phyloP scores from a whole-genome alignment of 2,113 vertebrate genomes.

The Zosterops hypoxanthus region DNA sequence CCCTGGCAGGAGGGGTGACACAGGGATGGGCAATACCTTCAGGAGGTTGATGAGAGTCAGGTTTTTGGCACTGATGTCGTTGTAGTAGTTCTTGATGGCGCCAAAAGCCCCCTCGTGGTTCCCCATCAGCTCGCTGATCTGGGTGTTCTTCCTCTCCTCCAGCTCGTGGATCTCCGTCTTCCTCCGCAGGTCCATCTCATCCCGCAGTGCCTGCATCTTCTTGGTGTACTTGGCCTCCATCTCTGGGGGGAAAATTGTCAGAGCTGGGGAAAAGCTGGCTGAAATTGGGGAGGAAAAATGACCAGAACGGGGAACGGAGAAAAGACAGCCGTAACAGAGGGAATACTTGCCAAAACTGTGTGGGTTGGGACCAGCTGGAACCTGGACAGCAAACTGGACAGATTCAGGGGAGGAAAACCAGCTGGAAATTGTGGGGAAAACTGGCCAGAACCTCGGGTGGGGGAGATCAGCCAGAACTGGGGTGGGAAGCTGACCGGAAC shows the following conservation, averaged over 20 bases:
- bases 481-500: background rate
- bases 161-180: conserved; percentile 81
- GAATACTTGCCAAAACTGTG: background rate
- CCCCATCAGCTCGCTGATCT: conserved; percentile 78
- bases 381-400: background rate
- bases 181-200: conserved; percentile 80
- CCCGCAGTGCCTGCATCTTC: conserved; percentile 78
- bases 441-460: background rate
- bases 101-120: conserved; percentile 80
- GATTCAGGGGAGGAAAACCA: background rate
- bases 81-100: conserved; percentile 84
- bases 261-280: background rate
- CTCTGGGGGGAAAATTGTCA: conserved; percentile 71
- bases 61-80: conserved; percentile 76
- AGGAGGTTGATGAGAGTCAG: conserved; percentile 78
- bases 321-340: background rate
- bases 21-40: conserved; percentile 73
- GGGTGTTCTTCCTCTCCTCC: conserved; percentile 84
- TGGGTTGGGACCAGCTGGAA: background rate
- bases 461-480: background rate
- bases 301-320: background rate
- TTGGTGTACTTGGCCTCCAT: conserved; percentile 78
- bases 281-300: background rate
- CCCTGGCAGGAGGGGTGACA: background rate
- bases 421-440: background rate